These are phyloP conservation scores for Agrotis segetum DNA, from an alignment of 2,888 invertebrate genomes.

Conservation along the genomic window DNA sequence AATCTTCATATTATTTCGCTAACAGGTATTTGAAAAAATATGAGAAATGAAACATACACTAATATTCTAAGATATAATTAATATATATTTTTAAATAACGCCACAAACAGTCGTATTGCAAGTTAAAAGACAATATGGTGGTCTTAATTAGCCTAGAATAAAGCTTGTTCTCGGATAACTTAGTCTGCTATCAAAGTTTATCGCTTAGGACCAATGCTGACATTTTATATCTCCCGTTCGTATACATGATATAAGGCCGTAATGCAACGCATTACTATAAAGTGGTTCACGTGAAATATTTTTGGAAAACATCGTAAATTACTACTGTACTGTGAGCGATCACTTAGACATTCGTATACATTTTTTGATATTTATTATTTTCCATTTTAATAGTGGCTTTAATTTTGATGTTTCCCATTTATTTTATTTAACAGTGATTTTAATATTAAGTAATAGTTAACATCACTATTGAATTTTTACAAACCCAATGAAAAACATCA, in stretches of 20 bases:
- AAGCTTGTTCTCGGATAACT: slow-evolving; percentile 87
- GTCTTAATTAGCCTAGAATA: slow-evolving; percentile 84
- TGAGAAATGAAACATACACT: slow-evolving; percentile 49
- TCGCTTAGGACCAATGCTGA: slow-evolving; percentile 84
- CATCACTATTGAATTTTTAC: slow-evolving; percentile 31
- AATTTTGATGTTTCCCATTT: slow-evolving; percentile 44
- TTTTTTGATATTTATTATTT: slow-evolving; percentile 52
- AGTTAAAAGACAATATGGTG: slow-evolving; percentile 75
- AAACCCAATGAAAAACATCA: slow-evolving; percentile 39
- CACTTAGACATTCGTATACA: slow-evolving; percentile 52
- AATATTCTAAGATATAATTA: slow-evolving; percentile 45
- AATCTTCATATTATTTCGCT: slow-evolving; percentile 60
- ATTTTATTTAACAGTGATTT: slow-evolving; percentile 29
- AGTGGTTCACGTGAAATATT: slow-evolving; percentile 75
- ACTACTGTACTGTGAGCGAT: slow-evolving; percentile 69
- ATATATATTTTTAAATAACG: slow-evolving; percentile 47
- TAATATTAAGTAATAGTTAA: slow-evolving; percentile 6
- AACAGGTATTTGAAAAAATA: slow-evolving; percentile 56
- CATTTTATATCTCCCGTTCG: slow-evolving; percentile 88
- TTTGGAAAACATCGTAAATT: slow-evolving; percentile 60
- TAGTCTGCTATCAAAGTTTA: slow-evolving; percentile 78
- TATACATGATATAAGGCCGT: slow-evolving; percentile 94
- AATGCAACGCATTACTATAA: slow-evolving; percentile 87
- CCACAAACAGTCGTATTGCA: slow-evolving; percentile 63
- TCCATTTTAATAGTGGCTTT: slow-evolving; percentile 24